A percentile compares a stretch with the other conserved stretches of the same genome.
Evolutionary conservation across 2,113 vertebrate species (phyloP).

Genomic region (Cyanoramphus novaezelandiae): DNA sequence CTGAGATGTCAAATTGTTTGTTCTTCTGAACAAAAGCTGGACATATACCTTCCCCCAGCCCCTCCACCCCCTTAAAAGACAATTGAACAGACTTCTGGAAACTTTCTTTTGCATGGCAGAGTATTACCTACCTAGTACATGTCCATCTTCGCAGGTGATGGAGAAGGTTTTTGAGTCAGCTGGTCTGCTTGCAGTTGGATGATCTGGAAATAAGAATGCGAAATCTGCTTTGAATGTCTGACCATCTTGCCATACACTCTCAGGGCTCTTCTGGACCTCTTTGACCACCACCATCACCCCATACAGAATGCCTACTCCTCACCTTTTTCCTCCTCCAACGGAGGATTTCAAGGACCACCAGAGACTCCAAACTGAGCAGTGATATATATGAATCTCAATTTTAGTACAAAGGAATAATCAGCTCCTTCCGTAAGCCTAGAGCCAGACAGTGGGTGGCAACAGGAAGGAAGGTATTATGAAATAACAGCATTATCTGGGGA

Average conservation of each 20-base stretch:
- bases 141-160: not conserved
- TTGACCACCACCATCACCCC: not conserved
- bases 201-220: not conserved
- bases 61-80: not conserved
- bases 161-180: not conserved
- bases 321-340: not conserved
- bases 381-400: not conserved
- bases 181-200: not conserved
- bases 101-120: not conserved
- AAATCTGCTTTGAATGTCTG: not conserved
- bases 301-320: not conserved
- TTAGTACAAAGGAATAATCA: not conserved
- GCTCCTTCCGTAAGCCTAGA: not conserved
- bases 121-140: not conserved
- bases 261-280: not conserved
- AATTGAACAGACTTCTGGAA: not conserved
- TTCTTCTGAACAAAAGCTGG: not conserved
- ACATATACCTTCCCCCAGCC: fast-evolving
- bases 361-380: not conserved
- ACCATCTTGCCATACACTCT: not conserved
- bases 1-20: not conserved
- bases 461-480: not conserved
- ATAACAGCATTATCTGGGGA: not conserved
- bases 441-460: not conserved
- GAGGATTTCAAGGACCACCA: not conserved